Base-by-base conservation (phyloP, 2,113 vertebrate species). In the Phoxinus phoxinus region DNA sequence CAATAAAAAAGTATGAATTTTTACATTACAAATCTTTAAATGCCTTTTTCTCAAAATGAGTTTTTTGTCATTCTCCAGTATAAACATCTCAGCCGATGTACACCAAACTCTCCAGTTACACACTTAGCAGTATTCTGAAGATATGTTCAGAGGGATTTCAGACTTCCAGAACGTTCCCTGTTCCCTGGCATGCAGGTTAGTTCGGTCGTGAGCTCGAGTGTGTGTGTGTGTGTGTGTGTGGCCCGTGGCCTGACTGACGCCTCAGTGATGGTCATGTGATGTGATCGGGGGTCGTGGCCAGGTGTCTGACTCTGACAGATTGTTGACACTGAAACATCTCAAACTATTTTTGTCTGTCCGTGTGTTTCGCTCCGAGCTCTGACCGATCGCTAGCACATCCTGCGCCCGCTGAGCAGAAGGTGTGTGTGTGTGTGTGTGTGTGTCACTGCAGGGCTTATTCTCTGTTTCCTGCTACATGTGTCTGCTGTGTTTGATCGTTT, bases 401-500 rank as follows among this genome's bases (percentile, higher is more conserved):
- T 48, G 53, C 25, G 37, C 61, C 88, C 65, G 85, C 82, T 75
- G 72, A 56, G 48, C 56, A 23, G 51, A 87, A 87, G 86, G 79
- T 88, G 74, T 65, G 71, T 79, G 61, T 83, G 58, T 87, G 63
- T 44, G 53, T 75, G 79, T 84, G 53, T 80, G 75, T 83, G 65
- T 35, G 48, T 69, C 37, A 19, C 37, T 23, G 72, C 25, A 5
- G 80, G 73, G 51, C 75, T 74, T 71, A 46, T 78, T 84, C 67
- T 75, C 30, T 85, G 59, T 32, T 65, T 51, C 73, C 83, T 77
- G 41, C 72, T 67, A 63, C 83, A 77, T 77, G 74, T 77, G 80
- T 90, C 71, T 86, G 37, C 32, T 65, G 59, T 84, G 77, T 90
- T 80, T 86, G 37, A 80, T 80, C 6, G 72, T 88, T 83, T 56